A percentile compares a stretch with the other conserved stretches of the same genome.
Conservation (phyloP, 2,113 vertebrate genomes). For the Heterotilapia buettikoferi region DNA sequence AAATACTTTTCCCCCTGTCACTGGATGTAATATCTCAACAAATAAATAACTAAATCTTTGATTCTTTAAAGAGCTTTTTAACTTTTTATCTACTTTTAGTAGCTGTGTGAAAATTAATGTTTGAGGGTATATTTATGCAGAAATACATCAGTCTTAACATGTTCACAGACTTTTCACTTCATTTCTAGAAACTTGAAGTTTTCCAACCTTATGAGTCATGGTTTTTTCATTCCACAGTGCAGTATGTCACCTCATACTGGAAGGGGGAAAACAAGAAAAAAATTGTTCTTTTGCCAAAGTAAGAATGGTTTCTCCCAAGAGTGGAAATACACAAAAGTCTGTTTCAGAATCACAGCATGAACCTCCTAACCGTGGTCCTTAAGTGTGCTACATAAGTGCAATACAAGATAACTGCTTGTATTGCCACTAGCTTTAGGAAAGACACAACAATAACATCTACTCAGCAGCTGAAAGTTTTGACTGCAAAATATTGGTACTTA, state of each 20-base stretch:
- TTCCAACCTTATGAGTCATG: neutral
- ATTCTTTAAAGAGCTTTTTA: neutral
- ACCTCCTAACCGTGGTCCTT: neutral
- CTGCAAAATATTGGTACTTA: neutral
- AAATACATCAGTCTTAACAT: neutral
- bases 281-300: neutral
- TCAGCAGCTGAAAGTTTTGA: neutral
- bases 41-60: neutral
- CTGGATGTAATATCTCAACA: neutral
- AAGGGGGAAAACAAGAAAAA: neutral
- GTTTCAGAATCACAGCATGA: neutral
- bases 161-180: neutral
- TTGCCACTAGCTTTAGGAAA: neutral
- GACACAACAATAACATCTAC: neutral
- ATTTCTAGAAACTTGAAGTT: neutral
- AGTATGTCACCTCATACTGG: neutral
- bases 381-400: neutral
- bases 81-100: neutral
- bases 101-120: neutral
- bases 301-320: neutral
- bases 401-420: neutral
- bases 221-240: neutral
- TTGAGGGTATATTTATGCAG: neutral
- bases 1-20: neutral
- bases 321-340: neutral